Evolutionary conservation across 1,140 invertebrate genomes (phyloP), one percentile per base, ranked within the genome.

Genomic region (Penaeus chinensis): DNA sequence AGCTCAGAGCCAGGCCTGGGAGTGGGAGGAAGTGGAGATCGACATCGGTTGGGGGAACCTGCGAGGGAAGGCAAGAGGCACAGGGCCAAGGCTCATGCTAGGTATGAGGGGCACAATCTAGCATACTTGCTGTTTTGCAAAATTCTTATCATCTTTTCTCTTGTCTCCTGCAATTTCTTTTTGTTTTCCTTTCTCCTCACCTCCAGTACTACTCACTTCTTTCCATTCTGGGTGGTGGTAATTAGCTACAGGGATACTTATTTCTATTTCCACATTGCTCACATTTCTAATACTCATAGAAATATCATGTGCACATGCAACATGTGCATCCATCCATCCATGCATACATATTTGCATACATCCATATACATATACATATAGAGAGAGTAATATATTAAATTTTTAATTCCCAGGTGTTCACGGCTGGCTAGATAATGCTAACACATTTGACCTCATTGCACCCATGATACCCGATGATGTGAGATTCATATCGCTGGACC

Each of bases 391-490:
- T 3, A 37, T 77, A 42, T 77, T 77, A 77, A n/a, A 61, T 82
- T 27, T 60, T 66, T 62, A 37, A 32, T 24, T 87, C 18, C n/a
- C 89, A 85, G 91, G 90, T 60, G 27, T 91, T 18, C 91, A 91
- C 74, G 91, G 91, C 22, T 91, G 91, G 91, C 85, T 91, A 37
- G 91, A 91, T 71, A 91, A 91, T 89, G 90, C 89, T 20, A 90
- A 90, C 42, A 91, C 90, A 20, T 91, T 91, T 89, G 91, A 91
- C 77, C 63, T 77, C 19, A 71, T 91, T 22, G 90, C 90, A 18
- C 89, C 89, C 24, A 54, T 84, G 4, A 61, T 91, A 54, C 85
- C 86, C 8, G 66, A 89, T 60, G 65, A 85, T 24, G 71, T 79
- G 42, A 87, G 81, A 47, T 85, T 91, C 66, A 47, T 90, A 13